phyloP scores from a whole-genome alignment of 2,113 vertebrate species.

The Indicator indicator region DNA sequence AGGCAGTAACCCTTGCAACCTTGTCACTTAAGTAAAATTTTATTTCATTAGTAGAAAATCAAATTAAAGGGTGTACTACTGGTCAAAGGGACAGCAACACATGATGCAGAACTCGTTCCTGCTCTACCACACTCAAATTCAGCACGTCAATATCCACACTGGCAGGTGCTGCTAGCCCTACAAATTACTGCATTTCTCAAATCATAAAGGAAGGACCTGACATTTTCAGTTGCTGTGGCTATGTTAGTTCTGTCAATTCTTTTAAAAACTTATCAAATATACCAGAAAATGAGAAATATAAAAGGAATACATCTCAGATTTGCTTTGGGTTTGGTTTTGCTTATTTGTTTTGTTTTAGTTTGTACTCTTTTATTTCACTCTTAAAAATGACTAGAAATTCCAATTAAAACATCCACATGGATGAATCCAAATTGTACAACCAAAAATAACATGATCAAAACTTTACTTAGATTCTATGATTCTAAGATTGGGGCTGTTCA shows the following conservation, averaged over 20 bases:
- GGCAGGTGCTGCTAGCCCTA: not conserved
- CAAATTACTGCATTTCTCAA: not conserved
- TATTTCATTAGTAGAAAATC: not conserved
- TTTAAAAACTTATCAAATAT: not conserved
- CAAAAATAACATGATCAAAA: not conserved
- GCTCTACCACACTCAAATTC: not conserved
- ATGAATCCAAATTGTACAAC: not conserved
- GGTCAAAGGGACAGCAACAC: not conserved
- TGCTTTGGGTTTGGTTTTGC: no score
- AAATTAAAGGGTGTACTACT: not conserved
- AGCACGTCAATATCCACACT: not conserved
- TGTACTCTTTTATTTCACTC: not conserved
- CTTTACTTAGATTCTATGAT: not conserved
- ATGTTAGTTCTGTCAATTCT: not conserved
- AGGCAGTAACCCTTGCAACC: not conserved
- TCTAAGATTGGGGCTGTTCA: no score
- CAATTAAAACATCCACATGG: not conserved
- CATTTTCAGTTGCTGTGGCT: not conserved
- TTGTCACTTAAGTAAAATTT: not conserved
- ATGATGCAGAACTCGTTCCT: not conserved
- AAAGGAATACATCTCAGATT: not conserved
- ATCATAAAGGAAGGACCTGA: not conserved
- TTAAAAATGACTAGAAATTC: not conserved
- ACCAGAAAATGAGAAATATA: not conserved
- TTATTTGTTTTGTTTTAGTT: no score